phyloP scores from a whole-genome alignment of 2,113 vertebrate species.

The Campylomormyrus numenius region DNA sequence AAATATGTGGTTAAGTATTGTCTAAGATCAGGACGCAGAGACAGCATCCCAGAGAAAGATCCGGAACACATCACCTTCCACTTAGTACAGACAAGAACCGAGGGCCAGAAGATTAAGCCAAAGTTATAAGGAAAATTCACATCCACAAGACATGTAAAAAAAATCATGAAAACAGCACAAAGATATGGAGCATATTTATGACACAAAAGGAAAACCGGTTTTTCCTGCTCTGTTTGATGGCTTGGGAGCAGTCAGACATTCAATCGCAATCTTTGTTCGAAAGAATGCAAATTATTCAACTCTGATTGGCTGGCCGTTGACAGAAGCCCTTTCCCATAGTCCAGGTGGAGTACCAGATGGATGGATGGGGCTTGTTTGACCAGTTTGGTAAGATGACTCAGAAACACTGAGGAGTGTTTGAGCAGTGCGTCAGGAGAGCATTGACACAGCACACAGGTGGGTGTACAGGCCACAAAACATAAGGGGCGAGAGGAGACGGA shows the following conservation, averaged over 20 bases:
- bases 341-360: background rate
- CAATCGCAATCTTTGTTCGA: background rate
- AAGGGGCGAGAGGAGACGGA: background rate
- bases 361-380: background rate
- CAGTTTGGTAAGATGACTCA: background rate
- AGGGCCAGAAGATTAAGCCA: background rate
- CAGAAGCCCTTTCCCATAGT: background rate
- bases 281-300: slow-evolving; percentile 4
- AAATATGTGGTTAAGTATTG: background rate
- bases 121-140: background rate
- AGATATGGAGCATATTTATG: background rate
- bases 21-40: background rate
- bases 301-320: background rate
- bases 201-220: background rate
- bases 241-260: background rate
- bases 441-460: background rate
- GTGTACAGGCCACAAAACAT: background rate
- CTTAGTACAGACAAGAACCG: background rate
- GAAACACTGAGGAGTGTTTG: background rate
- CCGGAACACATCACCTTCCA: background rate
- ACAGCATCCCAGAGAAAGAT: background rate
- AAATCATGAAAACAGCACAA: background rate
- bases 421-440: background rate
- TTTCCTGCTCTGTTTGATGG: background rate
- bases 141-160: background rate